Evolutionary conservation across 2,113 vertebrate genomes (phyloP).

Genomic region (Pelusios castaneus): DNA sequence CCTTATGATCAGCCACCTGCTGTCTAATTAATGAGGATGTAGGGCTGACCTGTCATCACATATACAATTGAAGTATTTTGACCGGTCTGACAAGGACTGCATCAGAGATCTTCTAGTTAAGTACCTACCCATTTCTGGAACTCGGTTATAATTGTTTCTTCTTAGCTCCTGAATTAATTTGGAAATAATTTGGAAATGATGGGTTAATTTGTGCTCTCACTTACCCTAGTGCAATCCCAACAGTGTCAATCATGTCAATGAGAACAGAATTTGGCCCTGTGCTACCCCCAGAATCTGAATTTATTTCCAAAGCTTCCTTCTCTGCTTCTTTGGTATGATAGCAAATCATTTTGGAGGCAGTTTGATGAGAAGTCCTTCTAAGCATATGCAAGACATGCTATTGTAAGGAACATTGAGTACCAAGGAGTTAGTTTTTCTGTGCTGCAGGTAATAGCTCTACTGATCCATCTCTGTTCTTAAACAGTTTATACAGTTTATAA

Average conservation of each 20-base stretch:
- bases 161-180: not conserved
- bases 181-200: not conserved
- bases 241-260: rapidly evolving
- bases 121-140: not conserved
- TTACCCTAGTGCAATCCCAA: rapidly evolving
- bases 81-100: not conserved
- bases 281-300: not conserved
- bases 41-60: not conserved
- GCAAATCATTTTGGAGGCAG: not conserved
- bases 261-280: not conserved
- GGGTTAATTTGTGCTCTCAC: not conserved
- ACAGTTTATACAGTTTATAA: no score
- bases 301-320: not conserved
- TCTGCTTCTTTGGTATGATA: not conserved
- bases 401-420: not conserved
- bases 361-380: not conserved
- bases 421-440: not conserved
- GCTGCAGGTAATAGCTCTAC: not conserved
- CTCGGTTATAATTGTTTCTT: not conserved
- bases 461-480: not conserved
- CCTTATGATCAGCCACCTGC: no score
- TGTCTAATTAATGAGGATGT: no score
- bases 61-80: not conserved
- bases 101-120: not conserved
- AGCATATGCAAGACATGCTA: not conserved